Conservation (phyloP, 2,888 invertebrate genomes). For the Eilema depressum region DNA sequence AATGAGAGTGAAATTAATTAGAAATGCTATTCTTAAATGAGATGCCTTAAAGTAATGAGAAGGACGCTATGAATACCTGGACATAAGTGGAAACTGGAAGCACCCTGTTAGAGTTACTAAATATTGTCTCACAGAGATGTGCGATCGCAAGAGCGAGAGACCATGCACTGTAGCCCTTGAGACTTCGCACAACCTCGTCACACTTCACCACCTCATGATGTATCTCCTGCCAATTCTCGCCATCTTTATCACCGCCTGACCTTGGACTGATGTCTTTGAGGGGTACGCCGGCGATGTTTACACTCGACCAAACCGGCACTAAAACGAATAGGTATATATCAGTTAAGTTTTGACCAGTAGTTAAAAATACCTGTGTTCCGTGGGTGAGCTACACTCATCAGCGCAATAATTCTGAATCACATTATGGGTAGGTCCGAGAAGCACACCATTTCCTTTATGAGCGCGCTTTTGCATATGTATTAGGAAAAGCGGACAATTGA, state of each 20-base stretch:
- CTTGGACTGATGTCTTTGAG: slow-evolving; percentile 85
- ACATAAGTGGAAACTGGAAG: slow-evolving; percentile 41
- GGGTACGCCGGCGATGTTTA: slow-evolving; percentile 93
- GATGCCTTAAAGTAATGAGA: background rate
- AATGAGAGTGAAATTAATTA: too few relatives aligned
- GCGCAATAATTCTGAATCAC: background rate
- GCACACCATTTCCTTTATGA: background rate
- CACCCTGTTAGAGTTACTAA: slow-evolving; percentile 62
- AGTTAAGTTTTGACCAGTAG: background rate
- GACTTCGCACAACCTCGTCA: slow-evolving; percentile 29
- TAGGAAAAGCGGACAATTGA: background rate
- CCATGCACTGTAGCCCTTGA: slow-evolving; percentile 90
- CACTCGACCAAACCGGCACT: slow-evolving; percentile 80
- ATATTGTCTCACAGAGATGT: slow-evolving; percentile 88
- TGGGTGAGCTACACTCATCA: background rate
- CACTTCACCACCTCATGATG: slow-evolving; percentile 28
- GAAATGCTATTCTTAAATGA: too few relatives aligned
- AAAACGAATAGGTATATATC: background rate
- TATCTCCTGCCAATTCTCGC: slow-evolving; percentile 89
- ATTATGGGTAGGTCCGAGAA: too few relatives aligned
- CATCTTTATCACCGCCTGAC: slow-evolving; percentile 89
- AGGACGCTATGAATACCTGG: slow-evolving; percentile 24
- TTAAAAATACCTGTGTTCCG: too few relatives aligned
- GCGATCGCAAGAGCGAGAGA: slow-evolving; percentile 91
- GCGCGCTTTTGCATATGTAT: background rate